Percentiles rank a stretch among this genome's conserved stretches.
These are phyloP conservation scores for Pseudorectes ferrugineus DNA, from an alignment of 2,113 vertebrate genomes.

Conservation along the genomic window DNA sequence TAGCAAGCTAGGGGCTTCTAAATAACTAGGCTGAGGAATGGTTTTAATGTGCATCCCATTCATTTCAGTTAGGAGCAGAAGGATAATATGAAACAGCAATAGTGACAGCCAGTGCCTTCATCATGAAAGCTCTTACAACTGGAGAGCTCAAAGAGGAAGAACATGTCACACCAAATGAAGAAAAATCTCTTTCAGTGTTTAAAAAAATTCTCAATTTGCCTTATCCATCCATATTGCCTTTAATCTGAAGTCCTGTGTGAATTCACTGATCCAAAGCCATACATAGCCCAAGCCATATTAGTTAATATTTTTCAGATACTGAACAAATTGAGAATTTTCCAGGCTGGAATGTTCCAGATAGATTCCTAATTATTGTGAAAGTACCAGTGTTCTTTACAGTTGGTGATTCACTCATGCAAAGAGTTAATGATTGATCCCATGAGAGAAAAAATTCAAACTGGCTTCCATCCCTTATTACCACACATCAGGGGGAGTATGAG, in stretches of 20 bases:
- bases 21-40: neutral
- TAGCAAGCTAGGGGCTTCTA: neutral
- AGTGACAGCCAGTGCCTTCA: neutral
- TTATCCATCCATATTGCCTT: neutral
- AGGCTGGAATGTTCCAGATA: neutral
- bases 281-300: neutral
- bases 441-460: neutral
- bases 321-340: neutral
- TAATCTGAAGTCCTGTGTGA: neutral
- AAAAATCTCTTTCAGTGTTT: constrained; percentile 14
- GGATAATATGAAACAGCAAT: neutral
- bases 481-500: neutral
- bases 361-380: neutral
- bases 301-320: neutral
- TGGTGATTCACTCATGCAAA: neutral
- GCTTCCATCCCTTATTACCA: neutral
- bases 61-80: constrained; percentile 1
- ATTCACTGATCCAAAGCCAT: neutral
- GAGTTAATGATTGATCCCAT: neutral
- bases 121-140: neutral
- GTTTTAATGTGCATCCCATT: constrained; percentile 20
- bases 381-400: neutral
- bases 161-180: neutral
- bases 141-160: constrained; percentile 1
- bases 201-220: neutral